A percentile compares a stretch with the other conserved stretches of the same genome.
phyloP scores from a whole-genome alignment of 1,140 invertebrate species.

The Drosophila sturtevanti region DNA sequence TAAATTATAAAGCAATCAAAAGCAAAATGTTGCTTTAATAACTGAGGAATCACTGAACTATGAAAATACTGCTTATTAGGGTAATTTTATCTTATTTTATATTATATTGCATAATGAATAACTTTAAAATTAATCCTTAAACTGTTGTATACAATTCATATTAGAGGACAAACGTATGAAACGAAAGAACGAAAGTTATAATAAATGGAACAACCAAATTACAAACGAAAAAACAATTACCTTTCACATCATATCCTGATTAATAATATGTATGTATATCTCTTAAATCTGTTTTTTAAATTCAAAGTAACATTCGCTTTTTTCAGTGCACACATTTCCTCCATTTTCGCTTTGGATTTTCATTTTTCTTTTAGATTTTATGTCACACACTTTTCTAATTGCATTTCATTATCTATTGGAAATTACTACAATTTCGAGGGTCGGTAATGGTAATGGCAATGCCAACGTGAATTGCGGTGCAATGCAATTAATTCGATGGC shows the following conservation, averaged over 20 bases:
- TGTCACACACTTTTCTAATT: slow-evolving; percentile 58
- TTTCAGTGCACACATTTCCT: neutral
- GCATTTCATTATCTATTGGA: slow-evolving; percentile 74
- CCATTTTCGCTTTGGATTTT: slow-evolving; percentile 15
- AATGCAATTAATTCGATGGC: slow-evolving; percentile 62
- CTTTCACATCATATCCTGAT: too few species aligned
- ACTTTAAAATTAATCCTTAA: too few species aligned
- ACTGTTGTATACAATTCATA: too few species aligned
- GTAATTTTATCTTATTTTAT: too few species aligned
- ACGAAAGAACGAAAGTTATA: too few species aligned
- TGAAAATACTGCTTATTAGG: too few species aligned
- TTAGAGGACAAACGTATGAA: too few species aligned
- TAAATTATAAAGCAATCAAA: too few species aligned
- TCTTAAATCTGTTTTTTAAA: neutral
- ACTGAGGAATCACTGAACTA: too few species aligned
- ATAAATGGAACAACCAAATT: too few species aligned
- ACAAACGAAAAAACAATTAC: neutral
- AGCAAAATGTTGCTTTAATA: too few species aligned
- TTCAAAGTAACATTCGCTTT: neutral
- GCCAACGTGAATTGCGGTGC: slow-evolving; percentile 39
- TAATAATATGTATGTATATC: neutral
- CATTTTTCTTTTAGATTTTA: slow-evolving; percentile 14
- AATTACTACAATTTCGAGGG: slow-evolving; percentile 58
- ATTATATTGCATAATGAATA: too few species aligned
- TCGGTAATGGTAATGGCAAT: slow-evolving; percentile 41